Conservation (phyloP, 1,140 invertebrate genomes). For the Phocides pigmalion region DNA sequence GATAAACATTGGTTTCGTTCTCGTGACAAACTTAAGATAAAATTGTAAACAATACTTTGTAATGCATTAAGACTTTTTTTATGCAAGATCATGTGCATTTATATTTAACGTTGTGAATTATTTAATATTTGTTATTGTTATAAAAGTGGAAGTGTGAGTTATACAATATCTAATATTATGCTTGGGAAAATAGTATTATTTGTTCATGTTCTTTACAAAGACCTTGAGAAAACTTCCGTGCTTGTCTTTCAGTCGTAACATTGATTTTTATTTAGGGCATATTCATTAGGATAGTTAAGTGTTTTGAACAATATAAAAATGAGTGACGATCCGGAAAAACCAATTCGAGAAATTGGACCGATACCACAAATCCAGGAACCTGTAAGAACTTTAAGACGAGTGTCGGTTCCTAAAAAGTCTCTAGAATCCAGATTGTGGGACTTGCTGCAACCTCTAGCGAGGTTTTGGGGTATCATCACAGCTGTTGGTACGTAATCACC, state of each 20-base stretch:
- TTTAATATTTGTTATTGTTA: neutral
- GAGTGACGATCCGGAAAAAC: conserved; percentile 44
- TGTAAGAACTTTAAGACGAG: conserved; percentile 38
- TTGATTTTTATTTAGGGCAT: neutral
- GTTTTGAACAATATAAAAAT: conserved; percentile 30
- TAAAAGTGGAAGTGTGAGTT: conserved; percentile 29
- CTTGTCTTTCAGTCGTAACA: neutral
- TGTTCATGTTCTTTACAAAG: conserved; percentile 6
- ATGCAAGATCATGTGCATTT: neutral
- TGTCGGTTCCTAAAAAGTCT: conserved; percentile 56
- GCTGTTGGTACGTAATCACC: conserved; percentile 59
- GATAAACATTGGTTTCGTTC: conserved; percentile 34
- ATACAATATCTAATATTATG: conserved; percentile 1
- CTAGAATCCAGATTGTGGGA: conserved; percentile 67
- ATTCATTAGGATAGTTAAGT: neutral
- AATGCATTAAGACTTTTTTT: conserved; percentile 4
- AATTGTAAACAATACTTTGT: conserved; percentile 21
- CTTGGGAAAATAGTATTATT: conserved; percentile 2
- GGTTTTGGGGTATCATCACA: conserved; percentile 72
- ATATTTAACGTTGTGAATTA: neutral
- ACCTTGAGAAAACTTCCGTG: conserved; percentile 18
- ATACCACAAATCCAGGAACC: conserved; percentile 41
- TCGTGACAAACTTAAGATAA: conserved; percentile 15
- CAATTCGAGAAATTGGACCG: conserved; percentile 30
- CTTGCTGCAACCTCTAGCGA: conserved; percentile 68